These are phyloP conservation scores for Nyctibius grandis DNA, from an alignment of 2,797 vertebrate genomes.

Conservation along the genomic window DNA sequence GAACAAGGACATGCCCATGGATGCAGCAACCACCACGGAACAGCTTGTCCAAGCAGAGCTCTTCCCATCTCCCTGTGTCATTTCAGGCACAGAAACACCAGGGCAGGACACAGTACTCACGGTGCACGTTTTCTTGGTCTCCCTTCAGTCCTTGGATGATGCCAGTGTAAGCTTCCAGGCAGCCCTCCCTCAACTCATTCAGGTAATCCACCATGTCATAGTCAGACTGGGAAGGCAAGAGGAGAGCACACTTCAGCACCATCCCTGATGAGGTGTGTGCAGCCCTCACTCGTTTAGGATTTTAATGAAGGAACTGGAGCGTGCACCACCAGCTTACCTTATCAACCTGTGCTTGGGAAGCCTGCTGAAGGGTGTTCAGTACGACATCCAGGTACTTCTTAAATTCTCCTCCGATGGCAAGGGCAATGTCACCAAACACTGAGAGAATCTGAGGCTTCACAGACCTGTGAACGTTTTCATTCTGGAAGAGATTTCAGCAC, in stretches of 20 bases:
- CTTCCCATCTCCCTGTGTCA: neutral
- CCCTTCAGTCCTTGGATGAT: slow-evolving; percentile 98
- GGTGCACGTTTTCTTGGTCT: slow-evolving; percentile 98
- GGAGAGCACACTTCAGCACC: neutral
- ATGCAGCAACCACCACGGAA: accelerated
- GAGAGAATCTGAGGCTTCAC: slow-evolving; percentile 98
- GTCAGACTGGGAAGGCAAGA: slow-evolving; percentile 81
- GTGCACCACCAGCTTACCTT: slow-evolving; percentile 74
- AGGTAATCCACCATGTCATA: slow-evolving; percentile 99
- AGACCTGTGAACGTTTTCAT: slow-evolving; percentile 95
- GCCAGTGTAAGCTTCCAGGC: slow-evolving; percentile 95
- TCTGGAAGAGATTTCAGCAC: slow-evolving; percentile 72
- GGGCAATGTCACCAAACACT: slow-evolving; percentile 93
- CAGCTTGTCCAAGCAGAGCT: neutral
- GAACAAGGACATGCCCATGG: neutral
- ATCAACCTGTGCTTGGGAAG: slow-evolving; percentile 95
- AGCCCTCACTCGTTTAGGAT: accelerated
- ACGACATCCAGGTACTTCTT: slow-evolving; percentile 98
- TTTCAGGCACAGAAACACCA: neutral
- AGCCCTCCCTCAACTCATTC: slow-evolving; percentile 94
- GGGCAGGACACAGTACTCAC: slow-evolving; percentile 75
- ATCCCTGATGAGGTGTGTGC: accelerated
- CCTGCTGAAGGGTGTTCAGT: slow-evolving; percentile 95
- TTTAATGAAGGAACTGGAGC: accelerated
- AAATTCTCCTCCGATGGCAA: slow-evolving; percentile 96